phyloP scores from a whole-genome alignment of 23 tunicate species.

The Oikopleura dioica region DNA sequence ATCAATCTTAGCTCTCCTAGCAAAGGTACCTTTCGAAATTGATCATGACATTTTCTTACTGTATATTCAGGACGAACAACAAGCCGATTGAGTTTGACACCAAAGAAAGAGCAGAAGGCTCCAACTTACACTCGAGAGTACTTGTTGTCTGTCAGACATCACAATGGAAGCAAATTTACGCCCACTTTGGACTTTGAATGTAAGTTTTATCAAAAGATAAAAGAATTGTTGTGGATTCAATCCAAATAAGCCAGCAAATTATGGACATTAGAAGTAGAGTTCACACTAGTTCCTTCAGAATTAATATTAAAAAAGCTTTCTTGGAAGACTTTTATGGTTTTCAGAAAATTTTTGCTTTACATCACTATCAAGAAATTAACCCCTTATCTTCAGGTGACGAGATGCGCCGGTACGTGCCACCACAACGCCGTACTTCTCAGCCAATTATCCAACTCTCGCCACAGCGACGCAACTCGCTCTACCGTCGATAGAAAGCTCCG shows the following conservation, averaged over 20 bases:
- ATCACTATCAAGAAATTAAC: background rate
- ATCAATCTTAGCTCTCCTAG: background rate
- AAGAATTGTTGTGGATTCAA: too few species aligned
- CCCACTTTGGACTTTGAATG: too few species aligned
- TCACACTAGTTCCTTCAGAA: background rate
- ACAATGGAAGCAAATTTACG: too few species aligned
- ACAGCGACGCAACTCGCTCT: background rate
- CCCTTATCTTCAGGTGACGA: background rate
- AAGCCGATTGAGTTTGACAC: too few species aligned
- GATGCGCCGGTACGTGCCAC: background rate
- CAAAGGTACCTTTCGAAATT: too few species aligned
- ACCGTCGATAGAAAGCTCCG: background rate
- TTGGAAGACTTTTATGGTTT: background rate
- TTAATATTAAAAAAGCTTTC: background rate
- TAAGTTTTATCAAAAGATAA: too few species aligned
- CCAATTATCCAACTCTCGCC: background rate
- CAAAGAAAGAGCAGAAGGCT: background rate
- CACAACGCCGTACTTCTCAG: constrained; percentile 8
- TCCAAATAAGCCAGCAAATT: too few species aligned
- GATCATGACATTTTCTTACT: too few species aligned
- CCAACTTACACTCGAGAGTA: background rate
- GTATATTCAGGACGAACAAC: too few species aligned
- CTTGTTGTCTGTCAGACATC: background rate
- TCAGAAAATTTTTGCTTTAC: background rate
- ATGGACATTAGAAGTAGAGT: too few species aligned